Conservation (phyloP, 1,140 invertebrate genomes). For the Aphaenogaster ashmeadi region DNA sequence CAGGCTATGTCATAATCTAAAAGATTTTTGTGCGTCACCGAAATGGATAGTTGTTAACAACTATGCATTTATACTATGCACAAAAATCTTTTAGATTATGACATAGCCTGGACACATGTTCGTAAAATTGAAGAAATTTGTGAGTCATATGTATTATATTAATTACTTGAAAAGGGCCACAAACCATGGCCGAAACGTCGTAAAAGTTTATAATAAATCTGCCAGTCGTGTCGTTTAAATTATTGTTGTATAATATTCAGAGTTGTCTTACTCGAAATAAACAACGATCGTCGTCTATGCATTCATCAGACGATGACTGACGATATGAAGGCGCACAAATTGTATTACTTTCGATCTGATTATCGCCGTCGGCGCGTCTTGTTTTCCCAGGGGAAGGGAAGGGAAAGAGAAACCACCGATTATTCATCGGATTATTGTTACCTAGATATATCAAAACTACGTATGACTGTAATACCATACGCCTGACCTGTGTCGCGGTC, state of each 20-base stretch:
- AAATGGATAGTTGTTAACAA: too few species aligned
- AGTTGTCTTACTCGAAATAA: neutral
- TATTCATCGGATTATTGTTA: conserved; percentile 52
- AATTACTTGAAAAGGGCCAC: too few species aligned
- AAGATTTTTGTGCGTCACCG: too few species aligned
- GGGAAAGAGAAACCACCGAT: neutral
- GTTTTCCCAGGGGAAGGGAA: neutral
- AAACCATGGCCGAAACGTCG: too few species aligned
- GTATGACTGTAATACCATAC: conserved; percentile 67
- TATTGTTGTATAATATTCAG: neutral
- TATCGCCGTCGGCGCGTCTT: neutral
- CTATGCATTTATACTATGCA: too few species aligned
- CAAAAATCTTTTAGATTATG: too few species aligned
- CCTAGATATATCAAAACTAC: conserved; percentile 58
- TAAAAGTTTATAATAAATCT: too few species aligned
- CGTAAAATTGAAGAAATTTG: too few species aligned
- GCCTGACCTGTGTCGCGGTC: conserved; percentile 41
- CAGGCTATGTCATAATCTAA: too few species aligned
- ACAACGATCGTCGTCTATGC: neutral
- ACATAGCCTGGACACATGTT: too few species aligned
- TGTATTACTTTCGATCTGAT: conserved; percentile 7
- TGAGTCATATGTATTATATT: too few species aligned
- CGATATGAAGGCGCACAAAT: neutral
- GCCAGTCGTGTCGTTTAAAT: too few species aligned
- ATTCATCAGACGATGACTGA: neutral